phyloP scores from a whole-genome alignment of 2,888 invertebrate species.

The Scaptodrosophila latifasciaeformis region DNA sequence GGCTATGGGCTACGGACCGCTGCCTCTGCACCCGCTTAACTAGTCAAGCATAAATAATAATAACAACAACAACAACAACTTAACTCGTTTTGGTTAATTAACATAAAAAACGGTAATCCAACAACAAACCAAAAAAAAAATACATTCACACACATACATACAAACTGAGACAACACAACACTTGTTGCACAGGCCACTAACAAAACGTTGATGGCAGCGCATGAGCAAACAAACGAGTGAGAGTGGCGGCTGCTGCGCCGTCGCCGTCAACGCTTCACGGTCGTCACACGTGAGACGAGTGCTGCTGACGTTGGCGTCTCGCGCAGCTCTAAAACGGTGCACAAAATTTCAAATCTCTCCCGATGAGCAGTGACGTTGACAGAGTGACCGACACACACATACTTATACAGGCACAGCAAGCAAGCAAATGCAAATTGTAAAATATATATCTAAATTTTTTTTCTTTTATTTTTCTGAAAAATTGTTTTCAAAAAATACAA shows the following conservation, averaged over 20 bases:
- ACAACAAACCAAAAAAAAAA: constrained; percentile 17
- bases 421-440: too few species aligned
- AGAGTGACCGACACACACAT: too few species aligned
- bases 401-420: too few species aligned
- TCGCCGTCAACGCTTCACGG: constrained; percentile 22
- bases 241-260: constrained; percentile 43
- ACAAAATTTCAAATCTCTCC: too few species aligned
- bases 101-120: constrained; percentile 51
- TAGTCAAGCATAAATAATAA: constrained; percentile 44
- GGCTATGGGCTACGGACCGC: constrained; percentile 42
- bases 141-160: constrained; percentile 9
- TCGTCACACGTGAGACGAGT: constrained; percentile 22
- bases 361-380: too few species aligned
- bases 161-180: constrained; percentile 33
- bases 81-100: constrained; percentile 57
- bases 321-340: background rate
- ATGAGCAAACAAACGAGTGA: constrained; percentile 42
- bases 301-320: background rate
- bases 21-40: constrained; percentile 47
- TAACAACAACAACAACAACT: constrained; percentile 20
- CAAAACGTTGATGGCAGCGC: constrained; percentile 29
- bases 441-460: too few species aligned
- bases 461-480: too few species aligned
- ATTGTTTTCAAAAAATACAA: too few species aligned
- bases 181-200: constrained; percentile 52